Percentiles rank a stretch among this genome's conserved stretches.
phyloP scores from a whole-genome alignment of 2,113 vertebrate species.

The Microtus ochrogaster region DNA sequence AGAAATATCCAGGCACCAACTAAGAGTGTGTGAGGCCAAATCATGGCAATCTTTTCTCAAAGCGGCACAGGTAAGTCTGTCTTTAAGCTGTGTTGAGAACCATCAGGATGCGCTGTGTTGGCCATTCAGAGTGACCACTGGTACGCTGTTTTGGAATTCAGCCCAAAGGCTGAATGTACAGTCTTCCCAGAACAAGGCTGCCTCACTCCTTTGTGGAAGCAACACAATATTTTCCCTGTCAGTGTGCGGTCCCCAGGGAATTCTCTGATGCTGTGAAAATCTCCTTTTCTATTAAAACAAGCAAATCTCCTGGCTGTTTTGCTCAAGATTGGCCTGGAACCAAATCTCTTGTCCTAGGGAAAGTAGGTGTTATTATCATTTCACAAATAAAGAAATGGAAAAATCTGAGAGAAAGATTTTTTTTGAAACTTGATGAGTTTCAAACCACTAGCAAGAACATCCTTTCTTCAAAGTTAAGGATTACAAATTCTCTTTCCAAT shows the following conservation, averaged over 20 bases:
- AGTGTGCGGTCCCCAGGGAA: background rate
- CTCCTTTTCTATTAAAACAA: conserved; percentile 37
- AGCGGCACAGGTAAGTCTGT: background rate
- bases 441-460: background rate
- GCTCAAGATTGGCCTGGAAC: background rate
- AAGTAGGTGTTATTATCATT: background rate
- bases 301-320: background rate
- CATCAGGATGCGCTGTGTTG: rapidly evolving
- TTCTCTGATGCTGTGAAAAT: background rate
- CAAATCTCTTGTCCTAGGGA: conserved; percentile 20
- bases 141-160: background rate
- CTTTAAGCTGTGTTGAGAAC: background rate
- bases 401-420: background rate
- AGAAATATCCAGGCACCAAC: background rate
- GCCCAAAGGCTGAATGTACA: background rate
- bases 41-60: background rate
- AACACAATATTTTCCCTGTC: background rate
- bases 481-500: background rate
- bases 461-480: background rate
- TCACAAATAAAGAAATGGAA: conserved; percentile 47
- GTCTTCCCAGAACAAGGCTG: background rate
- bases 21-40: background rate
- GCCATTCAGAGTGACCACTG: background rate
- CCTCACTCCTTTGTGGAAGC: background rate
- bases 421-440: background rate